Percentiles rank a stretch among this genome's conserved stretches.
These are phyloP conservation scores for Acanthornis magna DNA, from an alignment of 2,797 vertebrate species.

Conservation along the genomic window DNA sequence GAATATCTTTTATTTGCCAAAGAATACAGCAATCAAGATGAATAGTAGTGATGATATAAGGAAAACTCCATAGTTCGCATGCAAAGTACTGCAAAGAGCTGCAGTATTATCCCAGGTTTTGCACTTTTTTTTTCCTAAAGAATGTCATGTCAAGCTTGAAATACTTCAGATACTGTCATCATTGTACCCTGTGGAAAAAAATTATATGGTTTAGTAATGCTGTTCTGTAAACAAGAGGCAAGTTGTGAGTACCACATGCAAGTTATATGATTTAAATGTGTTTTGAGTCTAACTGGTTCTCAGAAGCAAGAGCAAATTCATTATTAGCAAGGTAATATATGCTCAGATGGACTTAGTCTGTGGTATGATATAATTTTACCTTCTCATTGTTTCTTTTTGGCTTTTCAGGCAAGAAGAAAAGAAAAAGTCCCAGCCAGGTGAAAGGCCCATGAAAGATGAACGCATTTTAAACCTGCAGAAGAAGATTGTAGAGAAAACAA, in stretches of 20 bases:
- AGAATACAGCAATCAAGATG: background rate
- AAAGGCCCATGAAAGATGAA: conserved; percentile 68
- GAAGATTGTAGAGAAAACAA: conserved; percentile 77
- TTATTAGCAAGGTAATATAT: background rate
- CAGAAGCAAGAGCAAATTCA: conserved; percentile 4
- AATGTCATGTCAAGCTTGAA: background rate
- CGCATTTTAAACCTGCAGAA: conserved; percentile 76
- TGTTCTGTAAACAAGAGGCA: background rate
- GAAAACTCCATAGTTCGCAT: background rate
- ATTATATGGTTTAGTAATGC: background rate
- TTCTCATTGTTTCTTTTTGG: background rate
- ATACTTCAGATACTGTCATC: background rate
- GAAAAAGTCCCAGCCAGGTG: conserved; percentile 54
- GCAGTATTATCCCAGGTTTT: background rate
- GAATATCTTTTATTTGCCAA: background rate
- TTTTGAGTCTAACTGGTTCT: background rate
- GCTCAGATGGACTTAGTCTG: background rate
- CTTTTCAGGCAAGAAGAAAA: conserved; percentile 79
- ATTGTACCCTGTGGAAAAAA: background rate
- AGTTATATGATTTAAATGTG: background rate
- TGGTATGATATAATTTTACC: background rate
- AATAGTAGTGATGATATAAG: background rate
- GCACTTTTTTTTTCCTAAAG: background rate
- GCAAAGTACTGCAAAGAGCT: background rate
- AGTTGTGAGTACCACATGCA: background rate